Conservation (phyloP, 30 jellyfish, hydroid and myxozoan genomes). For the Chironex yamaguchii region DNA sequence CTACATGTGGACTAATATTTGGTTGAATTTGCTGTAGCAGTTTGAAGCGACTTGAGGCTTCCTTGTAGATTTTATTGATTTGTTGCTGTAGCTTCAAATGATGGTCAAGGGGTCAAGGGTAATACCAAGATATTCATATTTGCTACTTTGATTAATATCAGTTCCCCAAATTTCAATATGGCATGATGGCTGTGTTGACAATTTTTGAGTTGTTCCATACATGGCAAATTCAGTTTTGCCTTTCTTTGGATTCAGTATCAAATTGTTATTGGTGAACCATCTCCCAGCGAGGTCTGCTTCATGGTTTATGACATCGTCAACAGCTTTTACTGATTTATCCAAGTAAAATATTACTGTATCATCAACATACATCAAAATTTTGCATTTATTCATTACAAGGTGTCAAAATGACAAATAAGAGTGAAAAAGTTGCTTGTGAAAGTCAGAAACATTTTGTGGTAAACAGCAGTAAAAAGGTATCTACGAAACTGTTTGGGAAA, state of each 20-base stretch:
- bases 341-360: conserved; percentile 71
- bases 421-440: too few species aligned
- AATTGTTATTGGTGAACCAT: conserved; percentile 54
- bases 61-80: neutral
- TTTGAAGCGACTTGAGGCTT: neutral
- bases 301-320: conserved; percentile 46
- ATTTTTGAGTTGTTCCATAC: conserved; percentile 55
- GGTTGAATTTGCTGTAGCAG: neutral
- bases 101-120: neutral
- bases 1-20: neutral
- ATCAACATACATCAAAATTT: conserved; percentile 9
- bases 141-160: conserved; percentile 13
- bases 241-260: conserved; percentile 27
- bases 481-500: too few species aligned
- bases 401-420: too few species aligned
- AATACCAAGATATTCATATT: conserved; percentile 24
- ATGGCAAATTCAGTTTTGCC: neutral
- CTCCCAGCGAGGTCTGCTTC: conserved; percentile 41
- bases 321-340: conserved; percentile 19
- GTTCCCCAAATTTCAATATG: conserved; percentile 28
- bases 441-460: too few species aligned
- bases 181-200: conserved; percentile 13
- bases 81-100: neutral
- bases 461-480: too few species aligned
- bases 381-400: neutral